Evolutionary conservation across 2,888 invertebrate species (phyloP), one percentile per base, ranked within the genome.

Genomic region (Diabrotica balteata): DNA sequence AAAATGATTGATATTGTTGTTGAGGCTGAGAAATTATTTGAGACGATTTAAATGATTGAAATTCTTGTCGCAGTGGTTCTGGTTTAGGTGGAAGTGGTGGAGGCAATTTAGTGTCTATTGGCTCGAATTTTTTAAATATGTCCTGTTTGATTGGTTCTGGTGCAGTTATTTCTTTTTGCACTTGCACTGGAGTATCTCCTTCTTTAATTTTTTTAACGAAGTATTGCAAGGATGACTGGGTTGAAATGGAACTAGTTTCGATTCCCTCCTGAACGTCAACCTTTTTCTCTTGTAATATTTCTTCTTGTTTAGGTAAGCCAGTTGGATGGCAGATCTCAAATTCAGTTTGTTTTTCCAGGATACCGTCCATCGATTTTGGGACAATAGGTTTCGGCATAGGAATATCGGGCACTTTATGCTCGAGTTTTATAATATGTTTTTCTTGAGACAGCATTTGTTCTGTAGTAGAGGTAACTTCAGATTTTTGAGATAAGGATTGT

Each of bases 161-260:
- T 72, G 76, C 78, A 9, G 77, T 76, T 70, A 82, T 80, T 72
- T 86, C 85, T 47, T 82, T 83, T 53, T 80, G 85, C 9, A 80
- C 78, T 44, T 80, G 85, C n/a, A 80, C 78, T 44, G 82, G 78
- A 10, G 81, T 79, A 50, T 86, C 86, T 47, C 78, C 80, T 70
- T 86, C 86, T 75, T 87, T 87, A 52, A 90, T 88, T 80, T 90
- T 88, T 11, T 87, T 88, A 68, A 90, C 89, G 76, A 91, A 91
- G 79, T 88, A 91, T 75, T 89, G 89, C 57, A 90, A 83, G 1
- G 91, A 90, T 63, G 89, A 88, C 72, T 89, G 86, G 74, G 88
- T 90, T 7, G 89, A 87, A 69, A 90, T 89, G 7, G 88, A 88
- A 49, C 85, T 85, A 0, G 87, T 87, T 79, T 90, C 88, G 66